Conservation (phyloP, 2,113 vertebrate genomes). For the Labeo rohita region DNA sequence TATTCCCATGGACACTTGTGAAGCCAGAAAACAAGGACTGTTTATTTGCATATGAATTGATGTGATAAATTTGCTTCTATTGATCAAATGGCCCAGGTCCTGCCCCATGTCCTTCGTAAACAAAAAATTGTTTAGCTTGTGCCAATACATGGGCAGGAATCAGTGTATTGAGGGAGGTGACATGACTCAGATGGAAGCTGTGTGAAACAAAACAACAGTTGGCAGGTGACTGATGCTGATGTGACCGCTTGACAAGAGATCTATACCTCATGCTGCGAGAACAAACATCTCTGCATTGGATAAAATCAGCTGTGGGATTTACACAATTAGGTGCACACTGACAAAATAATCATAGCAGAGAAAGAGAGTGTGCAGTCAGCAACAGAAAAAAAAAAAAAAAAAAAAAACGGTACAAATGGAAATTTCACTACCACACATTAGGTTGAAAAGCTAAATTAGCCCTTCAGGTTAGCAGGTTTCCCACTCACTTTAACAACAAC, state of each 20-base stretch:
- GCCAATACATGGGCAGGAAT: constrained; percentile 1
- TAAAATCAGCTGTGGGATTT: constrained; percentile 37
- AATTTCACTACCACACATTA: background rate
- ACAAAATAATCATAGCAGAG: background rate
- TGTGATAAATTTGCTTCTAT: constrained; percentile 59
- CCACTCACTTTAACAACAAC: constrained; percentile 13
- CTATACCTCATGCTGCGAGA: constrained; percentile 23
- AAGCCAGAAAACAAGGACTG: constrained; percentile 54
- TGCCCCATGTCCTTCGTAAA: constrained; percentile 44
- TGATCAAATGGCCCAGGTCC: constrained; percentile 61
- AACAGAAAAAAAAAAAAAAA: background rate
- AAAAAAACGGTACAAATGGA: background rate
- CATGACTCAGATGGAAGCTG: background rate
- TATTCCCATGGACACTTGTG: constrained; percentile 42
- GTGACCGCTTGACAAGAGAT: constrained; percentile 22
- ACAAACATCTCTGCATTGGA: constrained; percentile 23
- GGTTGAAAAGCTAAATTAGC: constrained; percentile 15
- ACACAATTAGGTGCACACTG: constrained; percentile 7
- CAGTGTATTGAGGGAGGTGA: constrained; percentile 18
- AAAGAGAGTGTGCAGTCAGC: background rate
- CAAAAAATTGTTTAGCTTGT: constrained; percentile 48
- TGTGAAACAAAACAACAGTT: constrained; percentile 24
- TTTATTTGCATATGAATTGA: constrained; percentile 73
- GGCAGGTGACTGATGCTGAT: constrained; percentile 27
- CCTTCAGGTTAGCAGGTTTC: constrained; percentile 8